These are phyloP conservation scores for Carassius auratus DNA, from an alignment of 2,113 vertebrate genomes.

Conservation along the genomic window DNA sequence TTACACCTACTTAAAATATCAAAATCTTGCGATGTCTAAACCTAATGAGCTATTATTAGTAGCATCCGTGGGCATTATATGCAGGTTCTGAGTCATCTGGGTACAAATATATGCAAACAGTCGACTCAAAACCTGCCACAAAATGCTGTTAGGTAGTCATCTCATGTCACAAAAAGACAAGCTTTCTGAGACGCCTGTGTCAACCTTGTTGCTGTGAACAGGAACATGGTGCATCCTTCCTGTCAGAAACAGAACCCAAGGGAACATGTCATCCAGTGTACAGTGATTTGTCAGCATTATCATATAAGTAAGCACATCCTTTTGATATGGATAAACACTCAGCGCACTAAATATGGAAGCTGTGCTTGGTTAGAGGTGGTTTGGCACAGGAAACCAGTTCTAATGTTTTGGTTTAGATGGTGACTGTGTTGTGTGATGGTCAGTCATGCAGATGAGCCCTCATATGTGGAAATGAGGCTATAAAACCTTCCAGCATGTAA, in stretches of 20 bases:
- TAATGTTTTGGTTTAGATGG: background rate
- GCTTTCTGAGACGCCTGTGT: background rate
- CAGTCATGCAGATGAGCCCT: background rate
- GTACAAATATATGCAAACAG: background rate
- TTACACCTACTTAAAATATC: no score
- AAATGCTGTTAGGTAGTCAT: background rate
- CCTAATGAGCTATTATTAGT: background rate
- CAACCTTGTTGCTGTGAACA: constrained; percentile 11
- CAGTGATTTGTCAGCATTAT: constrained; percentile 4
- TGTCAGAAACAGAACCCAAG: constrained; percentile 23
- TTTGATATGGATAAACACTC: background rate
- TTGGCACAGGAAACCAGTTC: constrained; percentile 11
- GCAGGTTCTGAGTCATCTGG: background rate
- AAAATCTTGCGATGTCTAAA: no score
- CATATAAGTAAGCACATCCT: background rate
- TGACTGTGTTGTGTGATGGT: background rate
- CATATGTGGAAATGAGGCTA: background rate
- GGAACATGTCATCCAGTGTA: constrained; percentile 12
- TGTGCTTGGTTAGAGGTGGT: background rate
- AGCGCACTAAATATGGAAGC: background rate
- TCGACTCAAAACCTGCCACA: background rate
- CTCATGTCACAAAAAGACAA: background rate
- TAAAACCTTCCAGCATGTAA: background rate
- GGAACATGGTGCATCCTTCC: constrained; percentile 32
- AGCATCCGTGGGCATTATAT: background rate